Conservation (phyloP, 92 coral and sea anemone species). For the Siderastrea radians region DNA sequence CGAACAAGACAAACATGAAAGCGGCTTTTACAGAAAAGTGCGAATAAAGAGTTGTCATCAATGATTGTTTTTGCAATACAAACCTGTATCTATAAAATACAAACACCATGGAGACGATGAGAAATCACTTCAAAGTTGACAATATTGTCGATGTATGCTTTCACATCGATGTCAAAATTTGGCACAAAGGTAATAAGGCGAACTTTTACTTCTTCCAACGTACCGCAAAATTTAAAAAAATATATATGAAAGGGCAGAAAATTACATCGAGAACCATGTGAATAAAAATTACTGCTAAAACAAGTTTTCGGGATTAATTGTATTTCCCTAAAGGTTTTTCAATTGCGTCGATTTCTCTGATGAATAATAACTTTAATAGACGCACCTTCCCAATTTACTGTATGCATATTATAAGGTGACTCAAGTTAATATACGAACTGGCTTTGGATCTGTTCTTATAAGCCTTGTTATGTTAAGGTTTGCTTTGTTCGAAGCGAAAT, state of each 20-base stretch:
- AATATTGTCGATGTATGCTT: background rate
- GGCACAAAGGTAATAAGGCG: background rate
- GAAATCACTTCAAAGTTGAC: background rate
- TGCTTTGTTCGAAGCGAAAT: background rate
- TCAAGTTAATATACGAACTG: too few species aligned
- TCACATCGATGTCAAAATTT: background rate
- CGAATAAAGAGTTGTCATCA: background rate
- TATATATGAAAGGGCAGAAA: background rate
- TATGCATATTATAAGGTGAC: too few species aligned
- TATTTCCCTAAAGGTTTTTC: slow-evolving; percentile 4
- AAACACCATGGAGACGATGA: background rate
- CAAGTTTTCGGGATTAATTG: too few species aligned
- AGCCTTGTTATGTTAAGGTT: background rate
- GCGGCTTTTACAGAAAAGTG: slow-evolving; percentile 4
- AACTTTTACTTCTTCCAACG: background rate
- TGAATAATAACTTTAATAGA: too few species aligned
- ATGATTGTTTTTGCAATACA: background rate
- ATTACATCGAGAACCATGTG: background rate
- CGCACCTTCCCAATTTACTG: too few species aligned
- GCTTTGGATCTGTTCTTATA: too few species aligned
- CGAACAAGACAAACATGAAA: slow-evolving; percentile 3
- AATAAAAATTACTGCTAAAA: background rate
- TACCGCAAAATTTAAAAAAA: background rate
- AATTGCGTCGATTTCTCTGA: background rate
- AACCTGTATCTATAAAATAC: background rate